phyloP scores from a whole-genome alignment of 2,113 vertebrate genomes.

The Catharus bicknelli region DNA sequence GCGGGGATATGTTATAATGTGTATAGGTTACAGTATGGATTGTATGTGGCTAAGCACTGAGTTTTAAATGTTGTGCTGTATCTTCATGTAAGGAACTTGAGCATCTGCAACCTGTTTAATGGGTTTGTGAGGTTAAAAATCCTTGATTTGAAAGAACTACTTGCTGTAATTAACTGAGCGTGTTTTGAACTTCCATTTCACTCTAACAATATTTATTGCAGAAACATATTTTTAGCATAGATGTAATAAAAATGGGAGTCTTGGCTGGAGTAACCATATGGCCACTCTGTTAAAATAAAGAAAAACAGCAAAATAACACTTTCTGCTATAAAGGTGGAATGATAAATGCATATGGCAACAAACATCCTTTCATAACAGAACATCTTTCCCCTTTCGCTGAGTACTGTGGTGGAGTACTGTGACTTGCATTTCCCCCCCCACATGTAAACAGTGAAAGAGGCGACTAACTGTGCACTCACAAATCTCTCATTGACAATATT shows the following conservation, averaged over 20 bases:
- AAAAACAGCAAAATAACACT: neutral
- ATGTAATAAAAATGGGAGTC: neutral
- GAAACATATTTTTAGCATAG: neutral
- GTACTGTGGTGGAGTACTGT: neutral
- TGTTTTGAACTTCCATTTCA: constrained; percentile 24
- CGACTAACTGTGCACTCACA: neutral
- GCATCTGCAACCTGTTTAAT: neutral
- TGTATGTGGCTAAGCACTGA: neutral
- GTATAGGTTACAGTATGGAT: neutral
- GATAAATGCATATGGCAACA: neutral
- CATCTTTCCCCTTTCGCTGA: neutral
- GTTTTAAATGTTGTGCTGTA: neutral
- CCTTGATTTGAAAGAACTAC: neutral
- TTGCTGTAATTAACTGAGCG: neutral
- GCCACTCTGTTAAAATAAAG: neutral
- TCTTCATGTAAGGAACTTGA: neutral
- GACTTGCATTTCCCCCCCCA: neutral
- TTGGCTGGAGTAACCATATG: neutral
- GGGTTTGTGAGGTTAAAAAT: neutral
- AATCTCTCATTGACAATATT: neutral
- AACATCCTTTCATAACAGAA: neutral
- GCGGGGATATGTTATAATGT: constrained; percentile 27
- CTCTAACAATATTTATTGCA: neutral
- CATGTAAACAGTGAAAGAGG: neutral
- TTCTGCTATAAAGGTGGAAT: neutral